A percentile compares a stretch with the other conserved stretches of the same genome.
Conservation (phyloP, 2,888 invertebrate species). For the Heliconius cydno region DNA sequence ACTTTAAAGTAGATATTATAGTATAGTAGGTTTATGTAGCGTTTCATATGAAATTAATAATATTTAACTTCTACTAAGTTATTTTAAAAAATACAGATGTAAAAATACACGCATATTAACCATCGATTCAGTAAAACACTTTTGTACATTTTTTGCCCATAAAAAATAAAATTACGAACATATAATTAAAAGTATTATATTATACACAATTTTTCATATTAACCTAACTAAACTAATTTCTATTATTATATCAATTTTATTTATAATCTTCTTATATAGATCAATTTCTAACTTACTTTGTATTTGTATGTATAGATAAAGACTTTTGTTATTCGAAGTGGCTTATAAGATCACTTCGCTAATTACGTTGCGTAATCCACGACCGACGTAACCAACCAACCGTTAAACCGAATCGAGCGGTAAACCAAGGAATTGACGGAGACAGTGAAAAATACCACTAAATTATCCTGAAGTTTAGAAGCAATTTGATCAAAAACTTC, state of each 20-base stretch:
- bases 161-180: too few relatives aligned
- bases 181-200: too few relatives aligned
- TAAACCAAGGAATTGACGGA: conserved; percentile 20
- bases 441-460: conserved; percentile 18
- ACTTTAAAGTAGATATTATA: neutral
- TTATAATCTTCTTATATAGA: neutral
- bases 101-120: neutral
- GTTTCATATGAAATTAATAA: neutral
- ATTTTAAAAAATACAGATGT: neutral
- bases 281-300: neutral
- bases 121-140: neutral
- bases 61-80: neutral
- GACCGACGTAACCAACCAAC: conserved; percentile 13
- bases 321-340: conserved; percentile 13
- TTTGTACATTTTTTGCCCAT: too few relatives aligned
- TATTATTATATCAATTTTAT: neutral
- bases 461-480: too few relatives aligned
- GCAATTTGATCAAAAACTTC: too few relatives aligned
- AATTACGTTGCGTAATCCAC: conserved; percentile 25
- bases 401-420: conserved; percentile 26
- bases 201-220: too few relatives aligned
- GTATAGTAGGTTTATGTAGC: conserved; percentile 16
- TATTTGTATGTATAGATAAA: neutral
- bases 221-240: neutral
- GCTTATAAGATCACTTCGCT: conserved; percentile 25